Evolutionary conservation across 2,113 vertebrate genomes (phyloP), one percentile per base, ranked within the genome.

Genomic region (Lepisosteus osseus): DNA sequence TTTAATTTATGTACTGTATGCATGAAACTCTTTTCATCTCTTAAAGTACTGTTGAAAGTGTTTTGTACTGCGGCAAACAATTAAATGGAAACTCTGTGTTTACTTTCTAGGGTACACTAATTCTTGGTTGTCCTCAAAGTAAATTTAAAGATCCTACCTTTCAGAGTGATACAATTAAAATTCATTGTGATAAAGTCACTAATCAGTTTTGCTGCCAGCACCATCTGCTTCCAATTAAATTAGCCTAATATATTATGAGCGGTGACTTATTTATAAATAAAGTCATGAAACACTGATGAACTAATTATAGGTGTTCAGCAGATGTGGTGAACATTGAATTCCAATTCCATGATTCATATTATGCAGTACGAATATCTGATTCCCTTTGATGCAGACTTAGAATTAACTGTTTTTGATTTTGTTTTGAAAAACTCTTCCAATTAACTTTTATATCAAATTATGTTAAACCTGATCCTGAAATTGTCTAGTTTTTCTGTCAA

Each of bases 401-500:
- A 64, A 17, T 15, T 64, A 17, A 64, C 9, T 51, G 17, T 15
- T 29, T 13, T 17, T 13, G 40, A 40, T 42, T 59, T 4, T 3
- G 4, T 64, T 64, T 40, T 64, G 17, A 64, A 64, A 17, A 29
- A 29, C 15, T 64, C 17, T 3, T 64, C 40, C 62, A 64, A 64
- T 64, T 64, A 64, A 42, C 62, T 42, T 41, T 15, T 64, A 64
- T 64, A 64, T 64, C 3, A 17, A 3, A 64, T 17, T 64, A 17
- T 64, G 40, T 7, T 64, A 64, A 64, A 40, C 3, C 17, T 64
- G 17, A 64, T 17, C 17, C n/a, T 5, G 4, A 40, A 64, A 82
- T 76, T 72, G 80, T 61, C 54, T 79, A 70, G 66, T 85, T 86
- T 86, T 84, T 17, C 80, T 84, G 74, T 73, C 82, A 87, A 83